These are phyloP conservation scores for Odontomyia ornata DNA, from an alignment of 2,888 invertebrate species.

Conservation along the genomic window DNA sequence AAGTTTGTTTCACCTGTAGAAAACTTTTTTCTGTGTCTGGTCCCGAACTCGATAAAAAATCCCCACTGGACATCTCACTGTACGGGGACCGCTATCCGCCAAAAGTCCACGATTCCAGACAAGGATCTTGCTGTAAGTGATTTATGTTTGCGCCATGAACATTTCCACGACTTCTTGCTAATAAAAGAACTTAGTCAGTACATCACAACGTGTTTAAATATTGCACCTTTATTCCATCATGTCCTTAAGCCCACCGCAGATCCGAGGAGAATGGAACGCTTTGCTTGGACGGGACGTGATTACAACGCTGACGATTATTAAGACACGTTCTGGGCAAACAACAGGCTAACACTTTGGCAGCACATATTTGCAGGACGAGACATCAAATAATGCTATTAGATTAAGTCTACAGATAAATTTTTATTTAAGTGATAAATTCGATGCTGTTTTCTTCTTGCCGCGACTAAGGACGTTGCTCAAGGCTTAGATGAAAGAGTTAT, in stretches of 20 bases:
- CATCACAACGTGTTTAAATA: constrained; percentile 2
- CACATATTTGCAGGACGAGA: constrained; percentile 13
- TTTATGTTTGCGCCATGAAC: neutral
- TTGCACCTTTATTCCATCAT: constrained; percentile 2
- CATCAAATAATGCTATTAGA: constrained; percentile 45
- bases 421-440: constrained; percentile 48
- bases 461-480: neutral
- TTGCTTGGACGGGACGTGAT: neutral
- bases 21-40: no score
- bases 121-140: constrained; percentile 6
- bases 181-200: neutral
- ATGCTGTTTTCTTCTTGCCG: constrained; percentile 29
- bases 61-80: no score
- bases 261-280: neutral
- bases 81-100: no score
- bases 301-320: constrained; percentile 8
- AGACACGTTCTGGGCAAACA: constrained; percentile 20
- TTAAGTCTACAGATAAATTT: constrained; percentile 48
- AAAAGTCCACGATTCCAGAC: neutral
- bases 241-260: neutral
- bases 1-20: no score
- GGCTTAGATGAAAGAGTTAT: constrained; percentile 21
- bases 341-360: neutral
- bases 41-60: no score
- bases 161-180: neutral